Base-by-base conservation (phyloP, 2,888 invertebrate species). In the Callinectes sapidus region DNA sequence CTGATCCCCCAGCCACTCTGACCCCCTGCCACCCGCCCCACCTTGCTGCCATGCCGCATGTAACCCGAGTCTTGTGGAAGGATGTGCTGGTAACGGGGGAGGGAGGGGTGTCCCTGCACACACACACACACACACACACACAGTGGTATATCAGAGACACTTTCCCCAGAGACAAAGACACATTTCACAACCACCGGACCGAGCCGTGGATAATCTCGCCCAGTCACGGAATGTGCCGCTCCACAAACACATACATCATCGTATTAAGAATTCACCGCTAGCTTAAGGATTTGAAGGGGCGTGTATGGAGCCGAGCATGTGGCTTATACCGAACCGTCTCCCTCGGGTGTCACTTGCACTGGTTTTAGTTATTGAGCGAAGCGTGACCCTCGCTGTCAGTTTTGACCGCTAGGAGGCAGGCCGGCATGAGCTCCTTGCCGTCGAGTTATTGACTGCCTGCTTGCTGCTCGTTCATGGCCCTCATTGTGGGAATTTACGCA, bases 401-500 rank as follows among this genome's bases (percentile, higher is more conserved):
- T 81, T 81, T 81, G 81, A 81, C 81, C 81, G 81, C 81, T 81
- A 81, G 81, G 81, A 81, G 81, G 81, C 81, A 81, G 81, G 81
- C 35, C 81, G 81, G 81, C 81, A 32, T 35, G 81, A 81, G 81
- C 32, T 55, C 87, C 55, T 88, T 88, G 87, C 54, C n/a, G 42
- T 87, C 54, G 48, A 87, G 54, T 87, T 48, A 87, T 87, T 48
- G 42, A 87, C 87, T 87, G 87, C 87, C 35, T 87, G 87, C 87
- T 54, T 87, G 87, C 54, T 42, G 54, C 54, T 48, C 42, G 54
- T 87, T 87, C 48, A 87, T 87, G n/a, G 28, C 28, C 48, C 54
- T 87, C 54, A 54, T 87, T 23, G 32, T 23, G 32, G 55, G 88
- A 35, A 81, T 81, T 35, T 35, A 32, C 18, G 81, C 32, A 35